Base-by-base conservation (phyloP, 2,113 vertebrate genomes). In the Dryoscopus gambensis region DNA sequence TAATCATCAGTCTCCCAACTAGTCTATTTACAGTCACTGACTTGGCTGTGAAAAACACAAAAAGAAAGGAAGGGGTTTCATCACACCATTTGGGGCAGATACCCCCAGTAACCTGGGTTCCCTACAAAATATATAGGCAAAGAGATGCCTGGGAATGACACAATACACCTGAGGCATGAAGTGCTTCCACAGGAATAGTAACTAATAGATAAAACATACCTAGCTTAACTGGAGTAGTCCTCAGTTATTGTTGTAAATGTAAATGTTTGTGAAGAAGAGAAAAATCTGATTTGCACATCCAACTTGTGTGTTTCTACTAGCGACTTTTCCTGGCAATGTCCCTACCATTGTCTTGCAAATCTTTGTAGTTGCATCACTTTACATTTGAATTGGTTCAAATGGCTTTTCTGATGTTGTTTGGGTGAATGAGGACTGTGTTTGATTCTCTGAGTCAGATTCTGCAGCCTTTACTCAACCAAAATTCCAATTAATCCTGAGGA, bases 61-160 rank as follows among this genome's bases (percentile, higher is more conserved):
- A 44, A 31, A 69, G 40, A 52, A 44, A 56, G 37, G 6, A 44
- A 40, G 15, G 9, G 10, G 5, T 35, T 84, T 50, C 21, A 57
- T 39, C 84, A 42, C 59, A 57, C 10, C n/a, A 2, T 1, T 0
- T 46, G 40, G 0, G 15, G 25, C 31, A 40, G 56, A 28, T 3
- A 69, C 11, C 55, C 39, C 37, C 4, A 11, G 40, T n/a, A 28
- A 52, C 15, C 35, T 13, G 49, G 40, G 27, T 1, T 59, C 8
- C 22, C 16, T 12, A 1, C 6, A 13, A 20, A n/a, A 25, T 1
- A 9, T 2, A 5, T 1, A 19, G 68, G 64, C 39, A 78, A 39
- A 42, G 31, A 47, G 7, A 12, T 0, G 4, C 4, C 8, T 28
- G 11, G 89, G 17, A 63, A 10, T 6, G 14, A 30, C 7, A 20